Conservation (phyloP, 2,888 invertebrate genomes). For the Plebejus anna region DNA sequence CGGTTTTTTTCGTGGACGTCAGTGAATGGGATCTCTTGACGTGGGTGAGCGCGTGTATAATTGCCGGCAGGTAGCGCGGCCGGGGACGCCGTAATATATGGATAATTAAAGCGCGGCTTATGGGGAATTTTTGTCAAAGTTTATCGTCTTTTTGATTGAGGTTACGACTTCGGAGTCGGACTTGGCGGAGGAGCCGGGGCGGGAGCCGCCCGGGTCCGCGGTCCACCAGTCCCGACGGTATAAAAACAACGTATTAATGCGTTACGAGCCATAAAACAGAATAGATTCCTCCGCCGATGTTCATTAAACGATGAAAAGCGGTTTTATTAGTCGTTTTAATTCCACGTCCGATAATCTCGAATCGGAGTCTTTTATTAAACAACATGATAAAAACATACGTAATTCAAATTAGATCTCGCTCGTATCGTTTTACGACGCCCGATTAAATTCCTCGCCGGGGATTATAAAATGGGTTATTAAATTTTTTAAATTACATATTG, state of each 20-base stretch:
- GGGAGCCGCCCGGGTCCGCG: constrained; percentile 68
- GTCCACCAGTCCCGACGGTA: constrained; percentile 58
- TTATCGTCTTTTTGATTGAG: constrained; percentile 78
- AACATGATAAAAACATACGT: constrained; percentile 40
- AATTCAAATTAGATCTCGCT: constrained; percentile 37
- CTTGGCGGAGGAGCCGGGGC: constrained; percentile 57
- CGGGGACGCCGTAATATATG: constrained; percentile 73
- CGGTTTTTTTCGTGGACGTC: constrained; percentile 68
- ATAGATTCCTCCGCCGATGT: constrained; percentile 62
- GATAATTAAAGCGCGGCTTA: constrained; percentile 78
- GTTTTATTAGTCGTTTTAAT: constrained; percentile 41
- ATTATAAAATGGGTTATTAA: constrained; percentile 40
- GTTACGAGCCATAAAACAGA: constrained; percentile 59
- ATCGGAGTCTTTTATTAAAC: constrained; percentile 30
- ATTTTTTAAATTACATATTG: constrained; percentile 39
- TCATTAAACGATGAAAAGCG: constrained; percentile 49
- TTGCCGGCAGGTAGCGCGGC: constrained; percentile 76
- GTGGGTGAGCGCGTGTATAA: constrained; percentile 79
- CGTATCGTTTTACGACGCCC: constrained; percentile 39
- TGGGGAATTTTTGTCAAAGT: constrained; percentile 78
- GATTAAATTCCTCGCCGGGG: constrained; percentile 38
- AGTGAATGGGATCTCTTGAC: constrained; percentile 68
- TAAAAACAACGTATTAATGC: constrained; percentile 66
- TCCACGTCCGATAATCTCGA: constrained; percentile 29
- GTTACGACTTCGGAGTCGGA: constrained; percentile 63